Conservation (phyloP, 2,797 vertebrate genomes). For the Microctenopoma steveboyesi region DNA sequence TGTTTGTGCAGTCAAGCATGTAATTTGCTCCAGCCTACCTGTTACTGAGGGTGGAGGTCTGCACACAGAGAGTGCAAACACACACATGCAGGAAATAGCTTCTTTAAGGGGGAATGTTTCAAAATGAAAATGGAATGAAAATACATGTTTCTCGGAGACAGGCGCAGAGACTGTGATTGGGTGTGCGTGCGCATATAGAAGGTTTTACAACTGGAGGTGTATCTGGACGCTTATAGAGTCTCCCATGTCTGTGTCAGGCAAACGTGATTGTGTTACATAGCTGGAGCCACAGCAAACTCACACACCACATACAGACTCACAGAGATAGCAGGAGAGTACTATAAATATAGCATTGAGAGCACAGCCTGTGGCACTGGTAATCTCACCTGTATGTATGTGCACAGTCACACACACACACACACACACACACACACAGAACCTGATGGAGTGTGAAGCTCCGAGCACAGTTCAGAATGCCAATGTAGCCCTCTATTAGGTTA, state of each 20-base stretch:
- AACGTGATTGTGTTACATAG: slow-evolving; percentile 39
- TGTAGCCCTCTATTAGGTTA: slow-evolving; percentile 48
- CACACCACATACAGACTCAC: slow-evolving; percentile 13
- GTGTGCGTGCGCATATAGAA: slow-evolving; percentile 1
- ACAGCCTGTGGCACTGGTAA: slow-evolving; percentile 53
- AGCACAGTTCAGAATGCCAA: slow-evolving; percentile 68
- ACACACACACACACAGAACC: slow-evolving; percentile 27
- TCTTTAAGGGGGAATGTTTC: slow-evolving; percentile 24
- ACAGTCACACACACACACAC: slow-evolving; percentile 3
- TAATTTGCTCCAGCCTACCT: slow-evolving; percentile 60
- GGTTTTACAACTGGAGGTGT: slow-evolving; percentile 23
- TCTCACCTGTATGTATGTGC: slow-evolving; percentile 47
- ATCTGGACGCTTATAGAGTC: slow-evolving; percentile 24
- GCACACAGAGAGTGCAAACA: slow-evolving; percentile 21
- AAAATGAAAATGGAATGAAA: slow-evolving; percentile 35
- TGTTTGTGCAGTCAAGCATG: slow-evolving; percentile 49
- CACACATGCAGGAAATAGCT: slow-evolving; percentile 31
- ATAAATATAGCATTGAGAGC: slow-evolving; percentile 53
- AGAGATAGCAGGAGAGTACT: slow-evolving; percentile 48
- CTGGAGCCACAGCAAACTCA: neutral
- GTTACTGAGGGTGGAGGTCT: slow-evolving; percentile 35
- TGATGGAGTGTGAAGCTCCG: slow-evolving; percentile 60
- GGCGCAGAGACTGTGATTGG: neutral
- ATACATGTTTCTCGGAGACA: slow-evolving; percentile 10
- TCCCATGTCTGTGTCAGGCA: slow-evolving; percentile 19